Conservation (phyloP, 2,888 invertebrate species). For the Pollenia labialis region DNA sequence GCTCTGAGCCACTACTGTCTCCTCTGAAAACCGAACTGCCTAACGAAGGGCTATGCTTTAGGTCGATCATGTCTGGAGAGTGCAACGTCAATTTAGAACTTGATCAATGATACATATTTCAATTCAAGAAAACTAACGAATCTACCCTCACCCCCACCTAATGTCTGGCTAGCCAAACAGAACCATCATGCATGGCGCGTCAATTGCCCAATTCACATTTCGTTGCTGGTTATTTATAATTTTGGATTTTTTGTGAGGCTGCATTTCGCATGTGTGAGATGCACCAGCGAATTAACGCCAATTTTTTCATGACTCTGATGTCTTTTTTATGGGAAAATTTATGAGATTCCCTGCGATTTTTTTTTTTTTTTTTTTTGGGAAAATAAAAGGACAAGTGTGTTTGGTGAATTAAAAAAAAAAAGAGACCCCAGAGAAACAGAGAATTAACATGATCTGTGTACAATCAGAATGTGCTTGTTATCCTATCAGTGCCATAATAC, state of each 20-base stretch:
- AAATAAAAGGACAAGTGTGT: constrained; percentile 34
- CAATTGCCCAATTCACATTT: constrained; percentile 71
- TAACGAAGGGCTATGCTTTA: no score
- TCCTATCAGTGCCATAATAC: constrained; percentile 64
- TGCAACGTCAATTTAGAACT: no score
- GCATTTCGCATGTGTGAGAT: constrained; percentile 42
- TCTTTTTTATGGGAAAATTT: constrained; percentile 53
- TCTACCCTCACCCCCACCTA: constrained; percentile 18
- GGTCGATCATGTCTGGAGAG: no score
- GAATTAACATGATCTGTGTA: constrained; percentile 68
- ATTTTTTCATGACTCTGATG: constrained; percentile 51
- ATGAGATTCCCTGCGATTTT: not conserved
- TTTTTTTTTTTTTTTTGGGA: constrained; percentile 37
- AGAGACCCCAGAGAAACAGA: not conserved
- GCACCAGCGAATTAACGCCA: constrained; percentile 63
- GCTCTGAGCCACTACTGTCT: no score
- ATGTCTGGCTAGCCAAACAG: constrained; percentile 31
- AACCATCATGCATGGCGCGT: constrained; percentile 50
- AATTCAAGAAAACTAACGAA: not conserved
- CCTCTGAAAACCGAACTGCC: no score
- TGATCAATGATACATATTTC: not conserved
- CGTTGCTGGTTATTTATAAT: constrained; percentile 41
- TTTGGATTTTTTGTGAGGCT: not conserved
- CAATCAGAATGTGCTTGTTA: constrained; percentile 70
- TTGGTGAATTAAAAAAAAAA: constrained; percentile 1